Percentiles rank a stretch among this genome's conserved stretches.
phyloP scores from a whole-genome alignment of 1,140 invertebrate species.

The Drepana arcuata region DNA sequence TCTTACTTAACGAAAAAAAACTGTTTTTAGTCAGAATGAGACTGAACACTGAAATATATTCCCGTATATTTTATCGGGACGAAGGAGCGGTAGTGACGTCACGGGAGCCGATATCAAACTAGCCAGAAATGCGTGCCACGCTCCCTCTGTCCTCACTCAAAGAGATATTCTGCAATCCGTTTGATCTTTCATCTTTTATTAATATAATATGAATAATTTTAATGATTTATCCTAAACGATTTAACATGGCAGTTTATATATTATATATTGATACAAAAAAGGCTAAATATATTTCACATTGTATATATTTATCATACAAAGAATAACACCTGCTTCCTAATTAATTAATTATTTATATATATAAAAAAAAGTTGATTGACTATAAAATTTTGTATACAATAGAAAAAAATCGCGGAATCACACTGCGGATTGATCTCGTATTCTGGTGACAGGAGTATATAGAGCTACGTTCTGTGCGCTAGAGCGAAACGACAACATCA shows the following conservation, averaged over 20 bases:
- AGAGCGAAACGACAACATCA: conserved; percentile 42
- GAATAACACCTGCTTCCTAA: too few species aligned
- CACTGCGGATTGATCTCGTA: conserved; percentile 48
- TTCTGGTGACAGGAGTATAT: conserved; percentile 37
- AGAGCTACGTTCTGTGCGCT: conserved; percentile 35
- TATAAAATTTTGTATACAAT: too few species aligned
- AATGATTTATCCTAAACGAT: too few species aligned
- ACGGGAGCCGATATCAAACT: conserved; percentile 64
- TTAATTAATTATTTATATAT: too few species aligned
- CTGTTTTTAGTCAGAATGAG: too few species aligned
- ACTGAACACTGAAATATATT: too few species aligned
- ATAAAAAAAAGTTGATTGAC: too few species aligned
- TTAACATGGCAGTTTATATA: too few species aligned
- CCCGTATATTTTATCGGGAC: conserved; percentile 31
- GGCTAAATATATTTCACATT: too few species aligned
- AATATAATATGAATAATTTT: background rate
- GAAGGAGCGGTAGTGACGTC: conserved; percentile 49
- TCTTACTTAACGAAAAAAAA: too few species aligned
- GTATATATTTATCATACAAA: too few species aligned
- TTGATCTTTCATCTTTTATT: conserved; percentile 11
- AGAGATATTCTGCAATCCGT: conserved; percentile 50
- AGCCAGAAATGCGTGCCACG: conserved; percentile 64
- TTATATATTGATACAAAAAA: too few species aligned
- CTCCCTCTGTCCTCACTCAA: conserved; percentile 50
- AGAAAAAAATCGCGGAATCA: conserved; percentile 41